These are phyloP conservation scores for Drosophila nr. perissopoda DNA, from an alignment of 2,888 invertebrate species.

Conservation along the genomic window DNA sequence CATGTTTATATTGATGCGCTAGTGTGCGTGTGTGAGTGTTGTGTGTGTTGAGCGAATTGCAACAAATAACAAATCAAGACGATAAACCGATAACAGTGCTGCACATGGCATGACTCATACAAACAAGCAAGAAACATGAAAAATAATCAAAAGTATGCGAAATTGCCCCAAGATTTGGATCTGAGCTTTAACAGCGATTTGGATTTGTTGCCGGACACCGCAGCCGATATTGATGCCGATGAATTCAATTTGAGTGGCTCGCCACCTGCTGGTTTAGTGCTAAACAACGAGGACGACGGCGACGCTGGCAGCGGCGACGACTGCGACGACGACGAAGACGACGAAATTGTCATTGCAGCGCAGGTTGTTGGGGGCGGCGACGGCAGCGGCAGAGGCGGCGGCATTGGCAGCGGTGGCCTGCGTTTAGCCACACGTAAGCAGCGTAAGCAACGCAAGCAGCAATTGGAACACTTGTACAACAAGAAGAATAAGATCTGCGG, in stretches of 20 bases:
- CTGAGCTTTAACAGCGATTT: slow-evolving; percentile 83
- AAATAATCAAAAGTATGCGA: slow-evolving; percentile 84
- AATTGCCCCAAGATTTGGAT: slow-evolving; percentile 85
- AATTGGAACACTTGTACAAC: slow-evolving; percentile 78
- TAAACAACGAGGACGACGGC: slow-evolving; percentile 53
- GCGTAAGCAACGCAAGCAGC: slow-evolving; percentile 59
- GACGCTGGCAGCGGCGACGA: slow-evolving; percentile 75
- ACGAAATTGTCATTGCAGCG: slow-evolving; percentile 79
- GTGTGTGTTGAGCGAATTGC: slow-evolving; percentile 34
- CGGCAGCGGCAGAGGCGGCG: slow-evolving; percentile 60
- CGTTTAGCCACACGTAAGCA: slow-evolving; percentile 63
- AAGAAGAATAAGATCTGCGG: slow-evolving; percentile 75
- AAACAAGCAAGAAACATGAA: slow-evolving; percentile 77
- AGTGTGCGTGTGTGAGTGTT: slow-evolving; percentile 12
- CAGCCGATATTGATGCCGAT: slow-evolving; percentile 75
- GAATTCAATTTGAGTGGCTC: slow-evolving; percentile 63
- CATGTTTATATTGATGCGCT: slow-evolving; percentile 35
- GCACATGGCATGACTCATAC: slow-evolving; percentile 67
- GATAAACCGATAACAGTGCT: slow-evolving; percentile 53
- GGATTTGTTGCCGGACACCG: slow-evolving; percentile 77
- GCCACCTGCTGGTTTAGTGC: slow-evolving; percentile 59
- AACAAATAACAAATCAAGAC: slow-evolving; percentile 47
- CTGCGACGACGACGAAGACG: slow-evolving; percentile 80
- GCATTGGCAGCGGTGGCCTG: slow-evolving; percentile 61
- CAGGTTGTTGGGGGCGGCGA: slow-evolving; percentile 51